Conservation (phyloP, 2,797 vertebrate species). For the Brotula barbata region DNA sequence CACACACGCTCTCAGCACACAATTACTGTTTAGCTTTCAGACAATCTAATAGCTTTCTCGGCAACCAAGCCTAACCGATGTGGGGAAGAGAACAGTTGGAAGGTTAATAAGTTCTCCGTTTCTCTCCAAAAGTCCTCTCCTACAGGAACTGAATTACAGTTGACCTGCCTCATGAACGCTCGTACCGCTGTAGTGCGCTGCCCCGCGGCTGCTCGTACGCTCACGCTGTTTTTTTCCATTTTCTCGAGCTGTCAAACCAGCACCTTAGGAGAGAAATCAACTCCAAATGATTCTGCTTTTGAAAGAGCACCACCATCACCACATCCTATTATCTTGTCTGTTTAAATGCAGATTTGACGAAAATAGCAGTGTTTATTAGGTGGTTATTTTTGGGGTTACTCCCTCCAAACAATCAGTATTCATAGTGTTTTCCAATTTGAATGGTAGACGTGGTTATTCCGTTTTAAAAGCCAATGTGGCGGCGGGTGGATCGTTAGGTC, state of each 20-base stretch:
- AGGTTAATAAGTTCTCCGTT: constrained; percentile 40
- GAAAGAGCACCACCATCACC: too few relatives aligned
- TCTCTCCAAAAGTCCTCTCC: constrained; percentile 14
- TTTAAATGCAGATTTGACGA: too few relatives aligned
- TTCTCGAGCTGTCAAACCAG: constrained; percentile 3
- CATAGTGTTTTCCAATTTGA: background rate
- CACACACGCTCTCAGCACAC: constrained; percentile 15
- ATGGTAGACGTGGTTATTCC: background rate
- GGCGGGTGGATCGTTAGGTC: background rate
- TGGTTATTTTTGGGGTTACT: background rate
- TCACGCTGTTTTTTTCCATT: constrained; percentile 17
- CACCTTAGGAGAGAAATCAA: background rate
- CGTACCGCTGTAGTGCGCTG: constrained; percentile 9
- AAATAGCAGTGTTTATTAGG: too few relatives aligned
- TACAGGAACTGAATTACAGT: constrained; percentile 10
- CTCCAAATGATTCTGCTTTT: too few relatives aligned
- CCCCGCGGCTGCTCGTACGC: constrained; percentile 7
- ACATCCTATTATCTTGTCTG: too few relatives aligned
- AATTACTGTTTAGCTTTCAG: constrained; percentile 39
- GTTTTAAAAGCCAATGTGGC: background rate
- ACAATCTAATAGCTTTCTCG: constrained; percentile 39
- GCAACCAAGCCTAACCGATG: background rate
- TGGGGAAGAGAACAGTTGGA: constrained; percentile 6
- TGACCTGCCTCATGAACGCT: too few relatives aligned
- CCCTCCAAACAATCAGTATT: too few relatives aligned